A percentile compares a stretch with the other conserved stretches of the same genome.
Conservation (phyloP, 2,113 vertebrate species). For the Orcinus orca region DNA sequence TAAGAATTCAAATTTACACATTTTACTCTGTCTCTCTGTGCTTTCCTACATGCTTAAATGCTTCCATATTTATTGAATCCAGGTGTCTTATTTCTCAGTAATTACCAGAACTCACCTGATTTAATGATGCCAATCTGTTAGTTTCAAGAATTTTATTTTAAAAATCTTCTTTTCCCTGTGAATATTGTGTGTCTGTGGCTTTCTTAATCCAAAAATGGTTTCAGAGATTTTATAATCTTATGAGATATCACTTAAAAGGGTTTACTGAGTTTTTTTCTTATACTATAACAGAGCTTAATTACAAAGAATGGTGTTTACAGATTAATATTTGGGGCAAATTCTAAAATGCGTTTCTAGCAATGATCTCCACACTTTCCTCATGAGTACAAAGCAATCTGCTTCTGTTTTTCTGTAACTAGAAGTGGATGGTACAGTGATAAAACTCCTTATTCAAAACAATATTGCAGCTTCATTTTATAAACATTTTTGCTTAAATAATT, state of each 20-base stretch:
- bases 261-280: neutral
- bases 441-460: constrained; percentile 26
- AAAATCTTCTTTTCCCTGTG: neutral
- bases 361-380: neutral
- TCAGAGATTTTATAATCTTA: neutral
- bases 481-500: constrained; percentile 55
- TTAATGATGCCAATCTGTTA: constrained; percentile 35
- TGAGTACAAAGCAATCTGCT: constrained; percentile 35
- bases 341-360: constrained; percentile 3
- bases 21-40: constrained; percentile 15
- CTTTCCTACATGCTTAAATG: constrained; percentile 6
- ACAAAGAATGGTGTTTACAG: constrained; percentile 20
- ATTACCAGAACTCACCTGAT: neutral
- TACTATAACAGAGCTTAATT: neutral
- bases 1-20: neutral
- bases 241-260: neutral
- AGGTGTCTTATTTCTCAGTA: constrained; percentile 37
- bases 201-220: constrained; percentile 33
- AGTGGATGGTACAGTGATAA: neutral
- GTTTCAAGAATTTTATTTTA: neutral
- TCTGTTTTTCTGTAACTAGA: constrained; percentile 16
- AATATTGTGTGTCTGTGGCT: neutral
- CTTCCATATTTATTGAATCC: constrained; percentile 20
- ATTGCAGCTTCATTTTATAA: neutral
- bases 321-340: constrained; percentile 48